Evolutionary conservation across 1,140 invertebrate species (phyloP).

Genomic region (Drosophila lacertosa): DNA sequence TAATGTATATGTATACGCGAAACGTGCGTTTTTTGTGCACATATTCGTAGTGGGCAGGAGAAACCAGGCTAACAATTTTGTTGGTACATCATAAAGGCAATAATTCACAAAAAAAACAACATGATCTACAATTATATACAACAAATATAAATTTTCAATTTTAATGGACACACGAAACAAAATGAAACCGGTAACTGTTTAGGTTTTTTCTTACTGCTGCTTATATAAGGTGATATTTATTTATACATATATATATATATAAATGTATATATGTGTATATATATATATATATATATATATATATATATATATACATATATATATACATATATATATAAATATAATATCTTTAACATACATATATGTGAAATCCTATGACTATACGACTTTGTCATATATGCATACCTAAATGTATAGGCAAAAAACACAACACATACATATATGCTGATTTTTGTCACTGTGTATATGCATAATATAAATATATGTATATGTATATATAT

Average conservation of each 20-base stretch:
- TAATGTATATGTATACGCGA: slow-evolving; percentile 18
- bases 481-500: slow-evolving; percentile 7
- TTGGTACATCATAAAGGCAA: slow-evolving; percentile 59
- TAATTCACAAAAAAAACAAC: slow-evolving; percentile 53
- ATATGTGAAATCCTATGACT: slow-evolving; percentile 76
- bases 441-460: slow-evolving; percentile 9
- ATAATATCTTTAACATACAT: slow-evolving; percentile 71
- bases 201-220: slow-evolving; percentile 77
- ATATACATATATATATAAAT: slow-evolving; percentile 41
- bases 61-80: slow-evolving; percentile 42
- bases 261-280: slow-evolving; percentile 33
- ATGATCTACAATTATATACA: slow-evolving; percentile 23
- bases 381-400: slow-evolving; percentile 76
- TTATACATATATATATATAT: slow-evolving; percentile 56
- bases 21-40: slow-evolving; percentile 67
- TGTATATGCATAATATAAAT: background rate
- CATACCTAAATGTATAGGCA: background rate
- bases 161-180: slow-evolving; percentile 14
- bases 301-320: slow-evolving; percentile 33
- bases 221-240: slow-evolving; percentile 80
- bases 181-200: slow-evolving; percentile 51
- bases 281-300: slow-evolving; percentile 52
- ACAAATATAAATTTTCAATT: slow-evolving; percentile 32
- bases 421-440: slow-evolving; percentile 6
- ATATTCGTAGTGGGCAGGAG: slow-evolving; percentile 29